Conservation (phyloP, 1,140 invertebrate species). For the Elysia chlorotica region DNA sequence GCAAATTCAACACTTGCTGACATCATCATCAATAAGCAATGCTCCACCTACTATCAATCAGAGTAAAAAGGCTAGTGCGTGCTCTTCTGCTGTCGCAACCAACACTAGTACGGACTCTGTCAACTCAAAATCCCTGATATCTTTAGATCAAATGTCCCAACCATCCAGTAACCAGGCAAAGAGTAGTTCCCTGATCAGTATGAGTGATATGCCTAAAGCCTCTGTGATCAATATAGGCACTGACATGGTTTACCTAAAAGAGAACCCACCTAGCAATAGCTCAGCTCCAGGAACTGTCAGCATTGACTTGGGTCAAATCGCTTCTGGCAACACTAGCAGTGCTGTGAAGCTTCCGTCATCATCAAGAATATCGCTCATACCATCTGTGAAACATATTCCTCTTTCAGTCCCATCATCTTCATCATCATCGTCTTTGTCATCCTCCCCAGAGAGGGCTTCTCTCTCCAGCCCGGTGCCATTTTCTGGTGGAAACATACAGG, state of each 20-base stretch:
- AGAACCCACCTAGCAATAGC: not conserved
- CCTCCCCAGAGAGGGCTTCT: not conserved
- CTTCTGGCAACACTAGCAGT: not conserved
- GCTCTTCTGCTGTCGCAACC: not conserved
- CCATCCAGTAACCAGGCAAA: no score
- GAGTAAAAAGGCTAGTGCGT: no score
- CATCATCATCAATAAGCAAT: no score
- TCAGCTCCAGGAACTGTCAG: constrained; percentile 11
- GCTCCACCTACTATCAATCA: no score
- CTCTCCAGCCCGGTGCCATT: not conserved
- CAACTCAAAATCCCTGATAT: not conserved
- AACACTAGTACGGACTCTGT: not conserved
- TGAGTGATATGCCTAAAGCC: not conserved
- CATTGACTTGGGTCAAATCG: constrained; percentile 15
- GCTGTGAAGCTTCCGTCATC: not conserved
- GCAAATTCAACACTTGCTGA: constrained; percentile 1
- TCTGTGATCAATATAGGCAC: constrained; percentile 15
- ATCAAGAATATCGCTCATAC: constrained; percentile 18
- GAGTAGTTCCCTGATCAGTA: no score
- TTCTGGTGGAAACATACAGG: no score
- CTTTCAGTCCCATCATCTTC: not conserved
- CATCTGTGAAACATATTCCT: constrained; percentile 6
- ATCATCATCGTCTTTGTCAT: no score
- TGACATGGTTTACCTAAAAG: constrained; percentile 6
- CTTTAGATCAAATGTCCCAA: not conserved